Evolutionary conservation across 2,113 vertebrate species (phyloP).

Genomic region (Austrofundulus limnaeus): DNA sequence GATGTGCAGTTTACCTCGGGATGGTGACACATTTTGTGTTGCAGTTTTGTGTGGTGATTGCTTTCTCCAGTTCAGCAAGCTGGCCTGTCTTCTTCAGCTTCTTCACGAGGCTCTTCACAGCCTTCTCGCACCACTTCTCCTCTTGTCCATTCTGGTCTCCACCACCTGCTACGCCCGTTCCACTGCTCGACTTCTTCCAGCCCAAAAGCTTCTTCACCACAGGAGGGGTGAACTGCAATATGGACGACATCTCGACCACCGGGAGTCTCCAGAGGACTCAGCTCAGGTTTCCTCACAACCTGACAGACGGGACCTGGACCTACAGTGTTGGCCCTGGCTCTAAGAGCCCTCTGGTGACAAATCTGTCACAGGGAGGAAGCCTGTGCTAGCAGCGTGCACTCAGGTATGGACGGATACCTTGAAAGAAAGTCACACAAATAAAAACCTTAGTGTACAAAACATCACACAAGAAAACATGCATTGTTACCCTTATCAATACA

Average conservation of each 20-base stretch:
- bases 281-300: slow-evolving; percentile 17
- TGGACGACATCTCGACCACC: slow-evolving; percentile 88
- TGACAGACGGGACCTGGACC: slow-evolving; percentile 51
- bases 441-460: slow-evolving; percentile 30
- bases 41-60: slow-evolving; percentile 96
- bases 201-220: slow-evolving; percentile 97
- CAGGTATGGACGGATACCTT: slow-evolving; percentile 52
- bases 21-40: slow-evolving; percentile 99
- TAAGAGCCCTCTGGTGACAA: slow-evolving; percentile 58
- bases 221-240: slow-evolving; percentile 96
- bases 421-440: slow-evolving; percentile 29
- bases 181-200: slow-evolving; percentile 93
- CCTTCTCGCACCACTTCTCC: slow-evolving; percentile 99
- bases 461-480: neutral
- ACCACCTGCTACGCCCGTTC: slow-evolving; percentile 83
- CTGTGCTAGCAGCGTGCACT: slow-evolving; percentile 37
- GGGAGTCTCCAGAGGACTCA: slow-evolving; percentile 50
- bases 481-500: neutral
- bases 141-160: slow-evolving; percentile 96
- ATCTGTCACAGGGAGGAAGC: slow-evolving; percentile 54
- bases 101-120: slow-evolving; percentile 97
- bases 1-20: slow-evolving; percentile 85
- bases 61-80: slow-evolving; percentile 97
- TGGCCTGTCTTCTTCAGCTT: slow-evolving; percentile 98
- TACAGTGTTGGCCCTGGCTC: slow-evolving; percentile 61